phyloP scores from a whole-genome alignment of 2,888 invertebrate species.

The Drosophila mercatorum region DNA sequence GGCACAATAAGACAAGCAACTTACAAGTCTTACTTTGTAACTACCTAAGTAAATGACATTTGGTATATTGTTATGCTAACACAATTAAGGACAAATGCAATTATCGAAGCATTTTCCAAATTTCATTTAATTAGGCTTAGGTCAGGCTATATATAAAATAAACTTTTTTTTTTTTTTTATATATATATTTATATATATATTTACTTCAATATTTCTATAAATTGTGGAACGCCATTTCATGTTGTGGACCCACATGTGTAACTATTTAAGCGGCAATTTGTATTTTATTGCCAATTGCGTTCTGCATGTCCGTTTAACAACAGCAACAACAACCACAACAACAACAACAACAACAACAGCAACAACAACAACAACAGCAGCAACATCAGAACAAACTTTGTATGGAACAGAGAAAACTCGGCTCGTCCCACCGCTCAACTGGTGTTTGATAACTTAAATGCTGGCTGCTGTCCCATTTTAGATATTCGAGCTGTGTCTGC shows the following conservation, averaged over 20 bases:
- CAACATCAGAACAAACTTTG: conserved; percentile 32
- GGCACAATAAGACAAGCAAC: too few relatives aligned
- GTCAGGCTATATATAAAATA: conserved; percentile 10
- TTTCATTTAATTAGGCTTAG: conserved; percentile 5
- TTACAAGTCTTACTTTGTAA: neutral
- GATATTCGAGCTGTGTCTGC: conserved; percentile 2
- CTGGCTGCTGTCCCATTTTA: conserved; percentile 45
- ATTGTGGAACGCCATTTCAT: conserved; percentile 33
- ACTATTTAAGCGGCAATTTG: conserved; percentile 79
- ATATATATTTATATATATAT: neutral
- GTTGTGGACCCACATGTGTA: conserved; percentile 47
- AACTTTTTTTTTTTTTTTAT: too few relatives aligned
- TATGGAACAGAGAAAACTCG: conserved; percentile 2
- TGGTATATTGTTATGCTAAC: neutral
- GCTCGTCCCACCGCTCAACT: conserved; percentile 6
- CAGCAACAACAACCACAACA: conserved; percentile 14
- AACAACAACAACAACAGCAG: conserved; percentile 16
- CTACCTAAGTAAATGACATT: neutral
- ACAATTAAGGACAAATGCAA: neutral
- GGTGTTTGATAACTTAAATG: conserved; percentile 68
- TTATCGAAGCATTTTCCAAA: neutral
- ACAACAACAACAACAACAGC: conserved; percentile 12
- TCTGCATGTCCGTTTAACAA: conserved; percentile 27
- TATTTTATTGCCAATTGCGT: conserved; percentile 74
- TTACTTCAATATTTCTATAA: neutral